Base-by-base conservation (phyloP, 2,888 invertebrate species). In the Eristalinus aeneus region DNA sequence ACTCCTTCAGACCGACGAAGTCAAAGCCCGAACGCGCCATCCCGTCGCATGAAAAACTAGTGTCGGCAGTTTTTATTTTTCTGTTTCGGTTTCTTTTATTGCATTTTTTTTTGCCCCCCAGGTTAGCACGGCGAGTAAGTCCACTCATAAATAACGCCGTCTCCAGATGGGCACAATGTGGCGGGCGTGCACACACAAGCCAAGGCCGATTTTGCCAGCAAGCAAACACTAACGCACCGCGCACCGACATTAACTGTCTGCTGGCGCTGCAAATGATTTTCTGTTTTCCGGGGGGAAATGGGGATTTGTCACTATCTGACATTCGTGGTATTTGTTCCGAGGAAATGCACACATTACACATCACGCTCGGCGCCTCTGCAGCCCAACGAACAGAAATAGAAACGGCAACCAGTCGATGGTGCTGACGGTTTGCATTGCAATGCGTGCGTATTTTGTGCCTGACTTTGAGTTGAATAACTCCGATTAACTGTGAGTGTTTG, bases 161-260 rank as follows among this genome's bases (percentile, higher is more conserved):
- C 16, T 34, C 77, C 77, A 82, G 82, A 82, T 77, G 77, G 82
- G 12, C 32, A 58, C 77, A 82, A 77, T 82, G 61, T 82, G 82
- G 56, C 39, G 63, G 36, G 58, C 58, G 39, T 16, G 22, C 53
- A 56, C 53, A 60, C 46, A 60, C 46, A 46, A 73, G 46, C 46
- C 67, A 68, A 77, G 63, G 77, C 56, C 36, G 16, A 68, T 53
- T 68, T 72, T 72, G 61, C 63, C 61, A 67, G 27, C n/a, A n/a
- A 46, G 46, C 39, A 4, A 71, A 46, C 64, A 63, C 68, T 72
- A 61, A 61, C 83, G 69, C 27, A 67, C 12, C 22, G 72, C 53
- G 46, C 22, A n/a, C 31, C 31, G 67, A 20, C 9, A 36, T 36
- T 27, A 56, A 56, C 56, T 61, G 56, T 36, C 23, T 64, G 68